These are phyloP conservation scores for Mionectes macconnelli DNA, from an alignment of 2,113 vertebrate genomes.

Conservation along the genomic window DNA sequence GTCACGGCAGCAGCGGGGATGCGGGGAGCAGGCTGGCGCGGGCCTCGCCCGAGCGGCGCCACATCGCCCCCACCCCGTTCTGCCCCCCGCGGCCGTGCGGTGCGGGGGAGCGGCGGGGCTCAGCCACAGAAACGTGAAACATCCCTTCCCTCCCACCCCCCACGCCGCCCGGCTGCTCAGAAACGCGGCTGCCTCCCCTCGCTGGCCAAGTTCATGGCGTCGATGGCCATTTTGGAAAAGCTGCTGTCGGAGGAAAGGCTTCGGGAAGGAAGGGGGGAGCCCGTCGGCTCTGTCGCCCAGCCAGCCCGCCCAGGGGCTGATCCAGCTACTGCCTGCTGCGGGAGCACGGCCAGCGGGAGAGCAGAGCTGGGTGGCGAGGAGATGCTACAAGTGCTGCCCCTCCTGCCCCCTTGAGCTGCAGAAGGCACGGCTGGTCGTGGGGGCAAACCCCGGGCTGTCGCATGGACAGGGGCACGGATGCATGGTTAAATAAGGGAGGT, in stretches of 20 bases:
- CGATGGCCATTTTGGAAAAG: neutral
- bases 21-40: no score
- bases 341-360: neutral
- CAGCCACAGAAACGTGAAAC: neutral
- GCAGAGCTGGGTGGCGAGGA: neutral
- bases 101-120: neutral
- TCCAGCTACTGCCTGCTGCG: neutral
- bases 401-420: neutral
- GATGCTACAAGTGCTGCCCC: neutral
- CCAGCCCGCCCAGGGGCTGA: neutral
- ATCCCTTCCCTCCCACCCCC: neutral
- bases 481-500: neutral
- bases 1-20: neutral
- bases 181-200: neutral
- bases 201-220: neutral
- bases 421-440: fast-evolving
- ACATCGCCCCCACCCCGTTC: neutral
- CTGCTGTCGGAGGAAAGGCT: neutral
- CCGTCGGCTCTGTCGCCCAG: neutral
- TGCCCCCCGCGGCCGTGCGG: neutral
- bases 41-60: neutral
- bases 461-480: neutral
- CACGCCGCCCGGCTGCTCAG: neutral
- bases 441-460: neutral
- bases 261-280: neutral